These are phyloP conservation scores for Falcaria lacertinaria DNA, from an alignment of 2,888 invertebrate species.

Conservation along the genomic window DNA sequence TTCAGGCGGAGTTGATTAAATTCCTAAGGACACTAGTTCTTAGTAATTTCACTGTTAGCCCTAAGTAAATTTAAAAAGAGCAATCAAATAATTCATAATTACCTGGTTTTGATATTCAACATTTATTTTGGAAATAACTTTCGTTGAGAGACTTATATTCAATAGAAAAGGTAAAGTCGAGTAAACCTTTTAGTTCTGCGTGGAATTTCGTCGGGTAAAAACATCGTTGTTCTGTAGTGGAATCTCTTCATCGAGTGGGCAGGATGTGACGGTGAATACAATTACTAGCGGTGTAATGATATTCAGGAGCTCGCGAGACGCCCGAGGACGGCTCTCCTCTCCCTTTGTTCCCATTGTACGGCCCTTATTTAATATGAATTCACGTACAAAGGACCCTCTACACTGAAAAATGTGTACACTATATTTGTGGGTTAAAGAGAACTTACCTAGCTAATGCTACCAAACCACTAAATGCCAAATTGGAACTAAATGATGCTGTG, in stretches of 20 bases:
- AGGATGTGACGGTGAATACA: conserved; percentile 37
- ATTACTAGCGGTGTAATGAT: conserved; percentile 28
- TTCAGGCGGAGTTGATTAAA: not conserved
- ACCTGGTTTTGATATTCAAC: too few species aligned
- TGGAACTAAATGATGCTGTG: conserved; percentile 1
- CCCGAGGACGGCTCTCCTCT: conserved; percentile 17
- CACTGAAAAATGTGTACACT: conserved; percentile 7
- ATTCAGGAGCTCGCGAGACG: conserved; percentile 18
- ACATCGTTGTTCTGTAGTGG: not conserved
- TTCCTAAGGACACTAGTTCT: not conserved
- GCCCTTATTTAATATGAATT: conserved; percentile 21
- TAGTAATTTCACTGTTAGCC: not conserved
- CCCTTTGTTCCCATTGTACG: conserved; percentile 28
- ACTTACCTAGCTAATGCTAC: too few species aligned
- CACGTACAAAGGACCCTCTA: conserved; percentile 15
- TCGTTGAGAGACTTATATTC: too few species aligned
- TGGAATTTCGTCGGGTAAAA: not conserved
- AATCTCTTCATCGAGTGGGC: conserved; percentile 10
- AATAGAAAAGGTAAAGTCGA: too few species aligned
- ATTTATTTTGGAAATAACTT: too few species aligned
- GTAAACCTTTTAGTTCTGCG: not conserved
- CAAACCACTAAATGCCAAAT: conserved; percentile 5
- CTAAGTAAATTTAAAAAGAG: not conserved
- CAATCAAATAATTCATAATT: too few species aligned
- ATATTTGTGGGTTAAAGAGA: conserved; percentile 1